Evolutionary conservation across 1,140 invertebrate species (phyloP).

Genomic region (Diachasmimorpha longicaudata): DNA sequence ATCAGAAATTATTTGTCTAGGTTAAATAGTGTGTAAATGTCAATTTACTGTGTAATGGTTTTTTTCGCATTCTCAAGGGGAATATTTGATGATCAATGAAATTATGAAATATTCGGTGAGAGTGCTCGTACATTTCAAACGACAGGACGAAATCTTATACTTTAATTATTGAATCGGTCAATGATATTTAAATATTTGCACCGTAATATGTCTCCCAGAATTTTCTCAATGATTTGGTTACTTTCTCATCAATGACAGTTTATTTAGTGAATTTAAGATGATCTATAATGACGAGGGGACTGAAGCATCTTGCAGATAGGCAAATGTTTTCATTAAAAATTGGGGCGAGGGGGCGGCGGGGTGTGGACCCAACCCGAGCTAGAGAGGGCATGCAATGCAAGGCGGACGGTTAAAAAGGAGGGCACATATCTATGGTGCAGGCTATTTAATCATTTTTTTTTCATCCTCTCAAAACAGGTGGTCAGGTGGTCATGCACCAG

Average conservation of each 20-base stretch:
- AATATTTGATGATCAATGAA: too few species aligned
- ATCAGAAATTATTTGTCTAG: not conserved
- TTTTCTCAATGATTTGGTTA: not conserved
- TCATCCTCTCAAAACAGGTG: slow-evolving; percentile 25
- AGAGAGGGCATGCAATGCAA: slow-evolving; percentile 53
- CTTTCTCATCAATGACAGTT: slow-evolving; percentile 6
- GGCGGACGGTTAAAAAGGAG: slow-evolving; percentile 39
- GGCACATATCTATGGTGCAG: slow-evolving; percentile 58
- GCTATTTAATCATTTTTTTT: slow-evolving; percentile 47
- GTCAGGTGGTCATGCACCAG: slow-evolving; percentile 59
- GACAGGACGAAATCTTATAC: not conserved
- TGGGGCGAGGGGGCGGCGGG: too few species aligned
- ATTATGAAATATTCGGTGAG: not conserved
- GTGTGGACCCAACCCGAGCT: slow-evolving; percentile 45
- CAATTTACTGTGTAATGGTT: not conserved
- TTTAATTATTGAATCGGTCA: not conserved
- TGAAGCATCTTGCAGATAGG: not conserved
- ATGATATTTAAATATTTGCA: not conserved
- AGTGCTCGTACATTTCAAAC: slow-evolving; percentile 20
- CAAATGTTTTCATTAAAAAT: not conserved
- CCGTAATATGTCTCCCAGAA: not conserved
- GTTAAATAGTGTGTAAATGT: not conserved
- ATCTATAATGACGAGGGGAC: not conserved
- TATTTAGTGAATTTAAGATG: not conserved
- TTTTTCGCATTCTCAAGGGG: not conserved